Evolutionary conservation across 2,797 vertebrate species (phyloP).

Genomic region (Coregonus suidteri): DNA sequence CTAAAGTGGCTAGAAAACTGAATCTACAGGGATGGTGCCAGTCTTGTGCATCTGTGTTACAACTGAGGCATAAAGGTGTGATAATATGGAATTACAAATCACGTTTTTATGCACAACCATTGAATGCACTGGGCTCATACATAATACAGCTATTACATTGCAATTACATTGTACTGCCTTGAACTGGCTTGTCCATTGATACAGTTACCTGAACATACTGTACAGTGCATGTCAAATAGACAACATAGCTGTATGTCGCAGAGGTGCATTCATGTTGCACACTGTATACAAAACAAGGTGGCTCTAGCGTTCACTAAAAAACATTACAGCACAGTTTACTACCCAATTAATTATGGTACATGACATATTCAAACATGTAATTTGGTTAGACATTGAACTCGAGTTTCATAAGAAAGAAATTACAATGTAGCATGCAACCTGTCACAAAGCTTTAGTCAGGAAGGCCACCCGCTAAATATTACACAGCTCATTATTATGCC

Average conservation of each 20-base stretch:
- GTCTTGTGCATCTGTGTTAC: no score
- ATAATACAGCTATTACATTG: no score
- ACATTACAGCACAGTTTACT: slow-evolving; percentile 34
- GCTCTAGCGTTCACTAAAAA: slow-evolving; percentile 22
- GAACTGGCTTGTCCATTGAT: no score
- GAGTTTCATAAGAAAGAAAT: slow-evolving; percentile 73
- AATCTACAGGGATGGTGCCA: no score
- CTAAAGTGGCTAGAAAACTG: background rate
- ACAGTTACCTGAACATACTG: no score
- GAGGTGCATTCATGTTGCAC: background rate
- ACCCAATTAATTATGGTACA: slow-evolving; percentile 29
- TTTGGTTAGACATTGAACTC: slow-evolving; percentile 57
- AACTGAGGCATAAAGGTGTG: no score
- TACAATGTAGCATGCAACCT: slow-evolving; percentile 72
- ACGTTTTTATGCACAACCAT: no score
- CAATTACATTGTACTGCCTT: no score
- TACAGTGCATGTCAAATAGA: no score
- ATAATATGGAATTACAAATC: no score
- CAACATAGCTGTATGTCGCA: background rate
- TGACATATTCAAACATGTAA: slow-evolving; percentile 1
- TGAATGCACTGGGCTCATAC: no score
- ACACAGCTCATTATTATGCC: slow-evolving; percentile 65
- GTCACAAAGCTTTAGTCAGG: slow-evolving; percentile 70
- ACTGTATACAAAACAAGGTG: slow-evolving; percentile 15
- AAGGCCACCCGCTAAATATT: slow-evolving; percentile 72